Evolutionary conservation across 2,797 vertebrate genomes (phyloP), one percentile per base, ranked within the genome.

Genomic region (Triplophysa yarkandensis): DNA sequence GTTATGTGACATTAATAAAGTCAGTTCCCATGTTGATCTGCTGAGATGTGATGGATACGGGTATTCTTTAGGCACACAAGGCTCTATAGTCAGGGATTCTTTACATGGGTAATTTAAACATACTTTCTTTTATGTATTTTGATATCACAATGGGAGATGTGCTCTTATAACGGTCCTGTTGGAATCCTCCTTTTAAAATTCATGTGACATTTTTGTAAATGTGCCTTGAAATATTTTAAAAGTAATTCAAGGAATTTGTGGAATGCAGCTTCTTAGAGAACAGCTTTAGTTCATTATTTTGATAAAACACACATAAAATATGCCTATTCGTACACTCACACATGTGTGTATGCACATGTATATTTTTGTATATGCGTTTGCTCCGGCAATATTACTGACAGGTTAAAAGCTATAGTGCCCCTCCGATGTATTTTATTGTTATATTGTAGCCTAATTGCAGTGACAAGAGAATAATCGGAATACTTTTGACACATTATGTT

Each of bases 391-490:
- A 9, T 48, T 61, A 23, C 17, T 58, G 9, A 58, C 11, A 48
- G 41, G 25, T 55, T 30, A n/a, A 58, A 60, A 50, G 11, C 25
- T 43, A 58, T 41, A 44, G n/a, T 46, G 25, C 36, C 54, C 61
- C 13, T 43, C 36, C 8, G 16, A 27, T 43, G 19, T 43, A n/a
- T 50, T 60, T 61, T 46, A 44, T 14, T 27, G 2, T 41, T 72
- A 19, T 68, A 68, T 73, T 55, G 68, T 14, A 68, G 19, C 41
- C 34, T 66, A 50, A 66, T 57, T 64, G n/a, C 52, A 28, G 36
- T 60, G 41, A 72, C 54, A 43, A 52, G 16, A 61, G 44, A 60
- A 46, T 21, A 70, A 36, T 62, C 66, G 6, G 25, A 21, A 48
- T 44, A 61, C 61, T 72, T 64, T 54, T 62, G 19, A 60, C 25